Evolutionary conservation across 1,140 invertebrate species (phyloP), one percentile per base, ranked within the genome.

Genomic region (Agraylea sexmaculata): DNA sequence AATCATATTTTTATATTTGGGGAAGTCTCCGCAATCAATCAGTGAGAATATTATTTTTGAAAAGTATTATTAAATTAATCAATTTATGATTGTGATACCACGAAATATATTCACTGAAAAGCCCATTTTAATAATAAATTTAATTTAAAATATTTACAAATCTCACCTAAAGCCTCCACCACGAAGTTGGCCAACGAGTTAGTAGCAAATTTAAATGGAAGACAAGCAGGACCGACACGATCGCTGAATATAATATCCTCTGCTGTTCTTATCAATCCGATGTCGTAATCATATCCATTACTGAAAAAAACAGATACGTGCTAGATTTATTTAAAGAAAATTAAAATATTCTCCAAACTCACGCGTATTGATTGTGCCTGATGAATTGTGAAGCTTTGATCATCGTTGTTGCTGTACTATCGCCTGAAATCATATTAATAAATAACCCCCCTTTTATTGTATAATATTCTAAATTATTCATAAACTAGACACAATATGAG

Each of bases 221-320:
- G 51, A 58, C 81, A 85, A 12, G 68, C 73, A 1, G 78, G 77
- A 1, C 69, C 70, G 13, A 83, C 70, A 29, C 57, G 45, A 0
- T 58, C 52, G 21, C 53, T 69, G 48, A 69, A 82, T 3, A 28
- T 37, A 1, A 84, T 75, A 1, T 50, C 43, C 0, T 49, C 41
- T 2, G 37, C 25, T 0, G 75, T 54, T 23, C 54, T 60, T 0
- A 83, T 19, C 2, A 87, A 51, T 0, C 72, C 74, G 3, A 84
- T 71, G 49, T 86, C 82, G 46, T 78, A 70, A 43, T 57, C 66
- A 40, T 60, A 56, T 7, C 28, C 35, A 15, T 50, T 60, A 2
- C 37, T 44, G 32, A 13, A 40, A 20, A 5, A 10, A 35, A 8
- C n/a, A 8, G 23, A 7, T 25, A 8, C 7, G 7, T 25, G 7